Conservation (phyloP, 2,113 vertebrate species). For the Mustela lutreola region DNA sequence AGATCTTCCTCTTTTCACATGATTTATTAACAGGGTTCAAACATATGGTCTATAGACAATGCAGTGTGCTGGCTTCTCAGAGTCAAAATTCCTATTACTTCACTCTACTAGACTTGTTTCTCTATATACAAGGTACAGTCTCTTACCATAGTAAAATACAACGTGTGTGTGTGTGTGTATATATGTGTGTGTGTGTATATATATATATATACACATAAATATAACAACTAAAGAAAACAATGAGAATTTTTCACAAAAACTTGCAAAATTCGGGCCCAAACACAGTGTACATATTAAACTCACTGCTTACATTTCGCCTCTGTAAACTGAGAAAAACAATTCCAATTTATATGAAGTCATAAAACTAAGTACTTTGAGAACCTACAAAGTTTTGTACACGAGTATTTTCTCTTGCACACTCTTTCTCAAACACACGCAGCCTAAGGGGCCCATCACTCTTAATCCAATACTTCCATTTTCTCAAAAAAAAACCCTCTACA, state of each 20-base stretch:
- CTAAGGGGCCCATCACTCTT: neutral
- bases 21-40: conserved; percentile 58
- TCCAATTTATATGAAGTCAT: conserved; percentile 47
- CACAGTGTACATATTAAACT: conserved; percentile 7
- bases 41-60: conserved; percentile 64
- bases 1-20: conserved; percentile 30
- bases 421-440: neutral
- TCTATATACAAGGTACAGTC: conserved; percentile 16
- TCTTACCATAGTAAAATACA: conserved; percentile 35
- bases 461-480: conserved; percentile 6
- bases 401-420: neutral
- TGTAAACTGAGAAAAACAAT: conserved; percentile 41
- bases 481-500: conserved; percentile 48
- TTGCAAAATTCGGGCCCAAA: conserved; percentile 46
- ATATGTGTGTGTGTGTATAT: no score
- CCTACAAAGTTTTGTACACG: neutral
- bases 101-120: neutral
- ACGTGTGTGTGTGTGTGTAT: neutral
- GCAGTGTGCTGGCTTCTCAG: conserved; percentile 3
- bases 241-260: conserved; percentile 47
- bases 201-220: neutral
- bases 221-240: neutral
- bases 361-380: conserved; percentile 20
- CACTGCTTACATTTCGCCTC: conserved; percentile 33
- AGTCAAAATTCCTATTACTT: conserved; percentile 56